Conservation (phyloP, 1,140 invertebrate genomes). For the Gryon sp. region DNA sequence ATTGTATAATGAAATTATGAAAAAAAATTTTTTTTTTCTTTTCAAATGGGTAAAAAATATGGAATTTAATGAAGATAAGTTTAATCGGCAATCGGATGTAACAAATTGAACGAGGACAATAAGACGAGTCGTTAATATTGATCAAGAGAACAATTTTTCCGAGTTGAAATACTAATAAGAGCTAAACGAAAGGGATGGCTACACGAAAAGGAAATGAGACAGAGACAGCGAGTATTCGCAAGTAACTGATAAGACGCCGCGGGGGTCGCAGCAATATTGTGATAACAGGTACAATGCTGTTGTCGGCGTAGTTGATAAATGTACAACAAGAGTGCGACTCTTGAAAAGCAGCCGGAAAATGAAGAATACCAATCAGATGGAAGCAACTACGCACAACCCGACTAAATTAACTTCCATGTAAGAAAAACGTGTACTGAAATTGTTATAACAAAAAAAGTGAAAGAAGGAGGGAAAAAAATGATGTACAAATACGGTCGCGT, state of each 20-base stretch:
- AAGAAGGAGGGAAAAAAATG: background rate
- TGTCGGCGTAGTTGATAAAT: constrained; percentile 67
- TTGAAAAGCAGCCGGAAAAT: constrained; percentile 46
- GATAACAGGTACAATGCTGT: constrained; percentile 65
- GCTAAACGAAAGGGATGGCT: constrained; percentile 28
- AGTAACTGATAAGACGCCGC: constrained; percentile 66
- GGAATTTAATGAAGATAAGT: no score
- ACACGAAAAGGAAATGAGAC: constrained; percentile 47
- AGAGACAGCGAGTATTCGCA: constrained; percentile 38
- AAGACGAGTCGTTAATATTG: constrained; percentile 22
- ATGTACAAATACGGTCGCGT: no score
- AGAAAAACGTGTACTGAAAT: background rate
- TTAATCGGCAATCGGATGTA: constrained; percentile 5
- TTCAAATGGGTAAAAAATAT: no score
- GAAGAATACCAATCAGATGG: constrained; percentile 52
- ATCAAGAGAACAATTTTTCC: constrained; percentile 34
- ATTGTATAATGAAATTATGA: no score
- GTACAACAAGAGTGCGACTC: constrained; percentile 42
- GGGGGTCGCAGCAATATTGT: constrained; percentile 69
- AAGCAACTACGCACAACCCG: constrained; percentile 15
- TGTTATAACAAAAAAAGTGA: background rate
- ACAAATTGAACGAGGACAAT: constrained; percentile 9
- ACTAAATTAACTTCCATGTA: constrained; percentile 40
- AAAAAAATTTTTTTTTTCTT: no score
- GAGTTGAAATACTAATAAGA: constrained; percentile 49